A percentile compares a stretch with the other conserved stretches of the same genome.
Evolutionary conservation across 2,797 vertebrate genomes (phyloP).

Genomic region (Delichon dasypus): DNA sequence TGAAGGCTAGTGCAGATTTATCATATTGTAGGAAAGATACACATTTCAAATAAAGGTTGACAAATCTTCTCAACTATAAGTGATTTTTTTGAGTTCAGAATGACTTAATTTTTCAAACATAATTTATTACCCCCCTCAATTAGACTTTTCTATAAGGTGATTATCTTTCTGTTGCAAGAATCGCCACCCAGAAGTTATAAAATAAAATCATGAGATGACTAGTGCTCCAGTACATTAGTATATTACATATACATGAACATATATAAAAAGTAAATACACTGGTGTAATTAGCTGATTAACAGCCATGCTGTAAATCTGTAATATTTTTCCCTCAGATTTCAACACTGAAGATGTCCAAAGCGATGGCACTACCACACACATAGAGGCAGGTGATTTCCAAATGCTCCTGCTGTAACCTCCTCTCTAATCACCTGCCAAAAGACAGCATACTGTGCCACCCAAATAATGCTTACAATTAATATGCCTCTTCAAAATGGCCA

Average conservation of each 20-base stretch:
- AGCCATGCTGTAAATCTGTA: not conserved
- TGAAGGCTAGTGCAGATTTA: not conserved
- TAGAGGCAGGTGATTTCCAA: not conserved
- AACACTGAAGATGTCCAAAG: not conserved
- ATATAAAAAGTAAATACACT: not conserved
- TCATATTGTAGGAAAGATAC: not conserved
- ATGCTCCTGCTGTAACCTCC: not conserved
- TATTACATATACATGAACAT: not conserved
- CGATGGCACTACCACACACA: not conserved
- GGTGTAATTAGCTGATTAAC: not conserved
- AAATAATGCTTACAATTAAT: not conserved
- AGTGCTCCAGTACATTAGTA: too few relatives aligned
- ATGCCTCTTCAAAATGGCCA: not conserved
- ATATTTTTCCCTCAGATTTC: not conserved
- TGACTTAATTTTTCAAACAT: not conserved
- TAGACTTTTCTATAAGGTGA: not conserved
- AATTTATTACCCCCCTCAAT: rapidly evolving
- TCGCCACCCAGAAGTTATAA: not conserved
- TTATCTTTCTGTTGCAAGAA: not conserved
- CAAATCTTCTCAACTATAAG: not conserved
- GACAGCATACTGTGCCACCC: not conserved
- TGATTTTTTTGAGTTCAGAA: not conserved
- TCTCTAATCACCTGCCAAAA: not conserved
- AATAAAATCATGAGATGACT: not conserved
- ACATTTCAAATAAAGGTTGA: not conserved